phyloP scores from a whole-genome alignment of 2,113 vertebrate species.

The Machaerirhynchus nigripectus region DNA sequence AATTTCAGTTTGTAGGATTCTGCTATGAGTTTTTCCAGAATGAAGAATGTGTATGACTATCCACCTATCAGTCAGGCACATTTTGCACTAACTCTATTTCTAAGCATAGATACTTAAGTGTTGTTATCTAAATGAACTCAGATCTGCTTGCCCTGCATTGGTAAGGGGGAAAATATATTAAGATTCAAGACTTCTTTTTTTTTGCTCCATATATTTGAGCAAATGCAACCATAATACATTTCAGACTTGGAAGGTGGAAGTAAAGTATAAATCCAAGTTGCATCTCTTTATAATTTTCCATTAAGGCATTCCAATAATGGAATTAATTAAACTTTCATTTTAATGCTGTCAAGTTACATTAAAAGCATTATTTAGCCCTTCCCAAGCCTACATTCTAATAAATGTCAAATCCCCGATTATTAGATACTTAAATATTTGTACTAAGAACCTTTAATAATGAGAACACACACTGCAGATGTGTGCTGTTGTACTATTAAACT shows the following conservation, averaged over 20 bases:
- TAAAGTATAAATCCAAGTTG: neutral
- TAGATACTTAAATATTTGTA: slow-evolving; percentile 59
- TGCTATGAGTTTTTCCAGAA: neutral
- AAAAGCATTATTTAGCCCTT: neutral
- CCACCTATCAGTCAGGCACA: neutral
- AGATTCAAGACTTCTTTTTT: neutral
- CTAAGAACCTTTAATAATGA: slow-evolving; percentile 18
- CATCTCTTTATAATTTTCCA: neutral
- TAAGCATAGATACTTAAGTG: neutral
- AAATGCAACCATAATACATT: neutral
- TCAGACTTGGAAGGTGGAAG: neutral
- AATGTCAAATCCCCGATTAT: slow-evolving; percentile 19
- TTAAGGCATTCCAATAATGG: neutral
- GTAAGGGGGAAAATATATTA: neutral
- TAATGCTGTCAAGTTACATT: neutral
- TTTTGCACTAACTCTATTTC: neutral
- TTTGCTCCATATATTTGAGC: neutral
- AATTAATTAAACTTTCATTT: neutral
- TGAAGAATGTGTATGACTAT: neutral
- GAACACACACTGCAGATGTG: neutral
- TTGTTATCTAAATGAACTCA: neutral
- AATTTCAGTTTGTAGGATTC: neutral
- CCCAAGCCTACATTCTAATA: neutral
- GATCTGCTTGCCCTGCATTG: neutral
- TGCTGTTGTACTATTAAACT: neutral